Evolutionary conservation across 2,888 invertebrate species (phyloP).

Genomic region (Teleiodes luculella): DNA sequence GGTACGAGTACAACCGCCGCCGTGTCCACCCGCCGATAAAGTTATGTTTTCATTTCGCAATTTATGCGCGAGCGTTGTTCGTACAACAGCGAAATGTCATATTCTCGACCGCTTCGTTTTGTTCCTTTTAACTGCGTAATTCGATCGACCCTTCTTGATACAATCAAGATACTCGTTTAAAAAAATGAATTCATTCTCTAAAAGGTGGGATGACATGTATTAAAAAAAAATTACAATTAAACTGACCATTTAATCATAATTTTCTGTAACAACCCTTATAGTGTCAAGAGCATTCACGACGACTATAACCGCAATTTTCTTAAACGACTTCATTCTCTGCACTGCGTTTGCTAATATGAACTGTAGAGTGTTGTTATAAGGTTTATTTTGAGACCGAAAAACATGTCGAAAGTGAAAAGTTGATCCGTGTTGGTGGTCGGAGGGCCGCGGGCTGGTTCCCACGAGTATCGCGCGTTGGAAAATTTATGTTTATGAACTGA

Average conservation of each 20-base stretch:
- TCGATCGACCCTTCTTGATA: slow-evolving; percentile 22
- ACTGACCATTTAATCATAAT: neutral
- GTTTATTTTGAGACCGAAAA: slow-evolving; percentile 35
- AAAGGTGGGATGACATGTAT: neutral
- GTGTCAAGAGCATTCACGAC: neutral
- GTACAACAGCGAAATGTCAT: slow-evolving; percentile 37
- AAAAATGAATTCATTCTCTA: no score
- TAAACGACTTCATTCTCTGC: slow-evolving; percentile 62
- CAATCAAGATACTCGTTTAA: no score
- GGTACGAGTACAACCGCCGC: slow-evolving; percentile 29
- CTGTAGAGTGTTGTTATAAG: slow-evolving; percentile 28
- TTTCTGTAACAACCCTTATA: neutral
- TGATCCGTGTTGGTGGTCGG: slow-evolving; percentile 72
- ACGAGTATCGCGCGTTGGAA: slow-evolving; percentile 73
- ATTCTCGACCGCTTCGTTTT: slow-evolving; percentile 59
- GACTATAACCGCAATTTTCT: slow-evolving; percentile 48
- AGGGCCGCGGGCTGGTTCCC: slow-evolving; percentile 66
- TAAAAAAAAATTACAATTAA: neutral
- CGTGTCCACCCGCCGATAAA: slow-evolving; percentile 39
- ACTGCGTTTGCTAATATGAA: slow-evolving; percentile 23
- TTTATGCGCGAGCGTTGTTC: slow-evolving; percentile 52
- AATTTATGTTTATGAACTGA: slow-evolving; percentile 77
- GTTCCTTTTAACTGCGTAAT: slow-evolving; percentile 51
- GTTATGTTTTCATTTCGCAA: slow-evolving; percentile 57
- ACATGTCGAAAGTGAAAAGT: slow-evolving; percentile 70